Conservation (phyloP, 1,140 invertebrate species). For the Bombus turneri region DNA sequence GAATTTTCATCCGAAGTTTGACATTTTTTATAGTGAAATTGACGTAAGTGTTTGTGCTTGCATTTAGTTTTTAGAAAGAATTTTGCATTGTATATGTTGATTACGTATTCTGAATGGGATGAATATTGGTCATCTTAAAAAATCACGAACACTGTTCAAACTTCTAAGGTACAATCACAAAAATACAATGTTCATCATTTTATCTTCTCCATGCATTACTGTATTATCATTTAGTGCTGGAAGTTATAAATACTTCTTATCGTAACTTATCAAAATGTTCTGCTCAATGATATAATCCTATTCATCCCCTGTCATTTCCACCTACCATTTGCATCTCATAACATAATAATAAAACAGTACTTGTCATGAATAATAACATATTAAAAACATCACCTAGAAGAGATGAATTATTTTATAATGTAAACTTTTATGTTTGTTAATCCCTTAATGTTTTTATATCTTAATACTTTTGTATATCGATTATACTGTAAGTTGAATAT, state of each 20-base stretch:
- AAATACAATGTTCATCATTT: not conserved
- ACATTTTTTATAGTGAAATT: not conserved
- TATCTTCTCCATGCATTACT: not conserved
- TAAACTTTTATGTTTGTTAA: not conserved
- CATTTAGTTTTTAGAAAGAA: not conserved
- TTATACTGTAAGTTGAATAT: not conserved
- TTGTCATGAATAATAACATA: not conserved
- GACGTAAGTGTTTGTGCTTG: not conserved
- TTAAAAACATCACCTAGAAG: not conserved
- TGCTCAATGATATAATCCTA: not conserved
- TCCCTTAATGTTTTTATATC: not conserved
- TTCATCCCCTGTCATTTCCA: not conserved
- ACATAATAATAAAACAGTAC: not conserved
- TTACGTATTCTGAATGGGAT: not conserved
- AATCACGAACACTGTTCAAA: not conserved
- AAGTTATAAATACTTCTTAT: not conserved
- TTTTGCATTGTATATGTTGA: not conserved
- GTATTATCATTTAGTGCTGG: not conserved
- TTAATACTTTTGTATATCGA: not conserved
- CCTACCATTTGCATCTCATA: not conserved
- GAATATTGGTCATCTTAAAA: not conserved
- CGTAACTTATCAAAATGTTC: not conserved
- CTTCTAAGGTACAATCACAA: too few relatives aligned
- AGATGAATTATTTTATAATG: not conserved
- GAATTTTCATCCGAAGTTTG: not conserved